These are phyloP conservation scores for Lamellibrachia luymesi DNA, from an alignment of 1,140 invertebrate genomes.

Conservation along the genomic window DNA sequence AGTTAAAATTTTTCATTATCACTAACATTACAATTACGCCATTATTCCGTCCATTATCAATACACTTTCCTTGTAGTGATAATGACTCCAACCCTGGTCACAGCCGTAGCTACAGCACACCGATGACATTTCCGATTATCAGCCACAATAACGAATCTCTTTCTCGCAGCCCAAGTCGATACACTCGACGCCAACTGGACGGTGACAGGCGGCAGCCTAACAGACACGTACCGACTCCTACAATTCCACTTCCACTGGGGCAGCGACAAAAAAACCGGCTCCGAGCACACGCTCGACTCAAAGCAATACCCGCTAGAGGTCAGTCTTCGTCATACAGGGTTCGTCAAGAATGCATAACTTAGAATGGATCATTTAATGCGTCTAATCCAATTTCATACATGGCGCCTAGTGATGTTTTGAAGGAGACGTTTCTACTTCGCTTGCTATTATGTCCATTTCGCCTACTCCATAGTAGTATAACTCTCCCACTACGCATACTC, in stretches of 20 bases:
- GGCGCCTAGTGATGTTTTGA: no score
- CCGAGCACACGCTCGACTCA: slow-evolving; percentile 70
- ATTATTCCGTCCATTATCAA: no score
- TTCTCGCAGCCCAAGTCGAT: neutral
- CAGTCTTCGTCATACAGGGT: no score
- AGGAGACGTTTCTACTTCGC: no score
- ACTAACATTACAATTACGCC: neutral
- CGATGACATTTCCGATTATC: no score
- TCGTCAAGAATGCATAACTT: no score
- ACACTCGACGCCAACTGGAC: neutral
- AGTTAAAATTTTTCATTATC: neutral
- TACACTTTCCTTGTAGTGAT: neutral
- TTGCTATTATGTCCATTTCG: no score
- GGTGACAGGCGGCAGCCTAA: slow-evolving; percentile 55
- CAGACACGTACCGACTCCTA: slow-evolving; percentile 53
- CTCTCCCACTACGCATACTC: no score
- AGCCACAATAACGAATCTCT: neutral
- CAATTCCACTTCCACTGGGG: slow-evolving; percentile 62
- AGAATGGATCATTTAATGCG: no score
- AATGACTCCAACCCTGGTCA: neutral
- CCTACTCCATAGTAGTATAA: no score
- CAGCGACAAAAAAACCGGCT: slow-evolving; percentile 43
- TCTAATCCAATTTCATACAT: no score
- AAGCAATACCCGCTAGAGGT: slow-evolving; percentile 84
- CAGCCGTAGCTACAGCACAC: neutral